Base-by-base conservation (phyloP, 2,113 vertebrate species). In the Cacatua alba region DNA sequence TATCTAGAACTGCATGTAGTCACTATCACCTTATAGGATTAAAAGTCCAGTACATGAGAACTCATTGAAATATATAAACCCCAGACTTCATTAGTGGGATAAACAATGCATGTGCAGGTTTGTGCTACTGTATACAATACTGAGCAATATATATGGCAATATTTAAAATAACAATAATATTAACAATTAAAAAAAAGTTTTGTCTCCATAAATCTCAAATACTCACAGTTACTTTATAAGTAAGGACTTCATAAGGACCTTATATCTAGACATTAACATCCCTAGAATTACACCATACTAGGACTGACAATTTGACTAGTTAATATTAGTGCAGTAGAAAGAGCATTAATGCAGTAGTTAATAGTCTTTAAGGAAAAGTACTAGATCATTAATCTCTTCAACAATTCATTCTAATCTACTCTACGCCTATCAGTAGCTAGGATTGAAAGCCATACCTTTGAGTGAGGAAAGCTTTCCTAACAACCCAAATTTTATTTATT, bases 321-420 rank as follows among this genome's bases (percentile, higher is more conserved):
- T 80, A 83, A 87, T 82, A 43, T 67, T 62, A 77, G 46, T 28
- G 64, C 13, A 44, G 51, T 69, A 13, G 25, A 89, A 71, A 93
- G 25, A 70, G 10, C 69, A 85, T 88, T 90, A 82, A 89, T 84
- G 82, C 20, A 55, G 72, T 68, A 78, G 60, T 75, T 90, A 76
- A 90, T 10, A 85, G 59, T 48, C 72, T 70, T 94, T 63, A 85
- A 79, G 41, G 10, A 87, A 84, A 87, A 82, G 51, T 75, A 78
- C 9, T 51, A 64, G 25, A 64, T 6, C 18, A 74, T 84, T 75
- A 71, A 68, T 74, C 67, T 93, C 44, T 83, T 94, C 39, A 60
- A 37, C 71, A 94, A 71, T 87, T 92, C 70, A 79, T 24, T 85
- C 26, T 68, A 77, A 91, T 90, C 59, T 89, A 41, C 21, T 57